phyloP scores from a whole-genome alignment of 2,888 invertebrate genomes.

The Polyommatus icarus region DNA sequence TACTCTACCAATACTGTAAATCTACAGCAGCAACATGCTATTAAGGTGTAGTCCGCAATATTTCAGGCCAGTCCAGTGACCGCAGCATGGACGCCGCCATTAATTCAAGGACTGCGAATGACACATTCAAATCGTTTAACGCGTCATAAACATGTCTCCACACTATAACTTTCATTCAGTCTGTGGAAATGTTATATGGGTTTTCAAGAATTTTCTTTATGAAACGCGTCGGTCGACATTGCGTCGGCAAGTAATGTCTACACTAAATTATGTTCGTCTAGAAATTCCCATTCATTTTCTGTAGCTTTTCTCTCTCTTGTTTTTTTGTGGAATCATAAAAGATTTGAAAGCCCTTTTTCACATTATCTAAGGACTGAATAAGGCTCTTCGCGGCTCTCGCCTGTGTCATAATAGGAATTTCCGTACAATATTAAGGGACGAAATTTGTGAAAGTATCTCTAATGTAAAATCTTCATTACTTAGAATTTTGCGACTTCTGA shows the following conservation, averaged over 20 bases:
- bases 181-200: background rate
- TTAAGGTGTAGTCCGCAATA: constrained; percentile 19
- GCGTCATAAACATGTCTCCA: constrained; percentile 25
- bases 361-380: background rate
- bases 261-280: constrained; percentile 11
- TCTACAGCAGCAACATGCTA: background rate
- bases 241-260: background rate
- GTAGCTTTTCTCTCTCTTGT: background rate
- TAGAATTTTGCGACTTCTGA: background rate
- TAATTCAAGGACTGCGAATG: constrained; percentile 20
- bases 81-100: constrained; percentile 20
- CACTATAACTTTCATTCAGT: constrained; percentile 10
- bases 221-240: background rate
- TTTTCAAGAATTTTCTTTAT: constrained; percentile 7
- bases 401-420: background rate
- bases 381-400: background rate
- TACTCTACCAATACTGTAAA: background rate
- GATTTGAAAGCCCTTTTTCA: background rate
- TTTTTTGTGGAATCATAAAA: constrained; percentile 8
- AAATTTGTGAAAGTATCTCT: background rate
- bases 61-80: constrained; percentile 10
- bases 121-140: constrained; percentile 28
- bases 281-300: constrained; percentile 3
- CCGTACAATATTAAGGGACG: background rate
- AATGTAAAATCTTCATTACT: background rate